A percentile compares a stretch with the other conserved stretches of the same genome.
Evolutionary conservation across 2,888 invertebrate genomes (phyloP).

Genomic region (Onthophagus sagittarius): DNA sequence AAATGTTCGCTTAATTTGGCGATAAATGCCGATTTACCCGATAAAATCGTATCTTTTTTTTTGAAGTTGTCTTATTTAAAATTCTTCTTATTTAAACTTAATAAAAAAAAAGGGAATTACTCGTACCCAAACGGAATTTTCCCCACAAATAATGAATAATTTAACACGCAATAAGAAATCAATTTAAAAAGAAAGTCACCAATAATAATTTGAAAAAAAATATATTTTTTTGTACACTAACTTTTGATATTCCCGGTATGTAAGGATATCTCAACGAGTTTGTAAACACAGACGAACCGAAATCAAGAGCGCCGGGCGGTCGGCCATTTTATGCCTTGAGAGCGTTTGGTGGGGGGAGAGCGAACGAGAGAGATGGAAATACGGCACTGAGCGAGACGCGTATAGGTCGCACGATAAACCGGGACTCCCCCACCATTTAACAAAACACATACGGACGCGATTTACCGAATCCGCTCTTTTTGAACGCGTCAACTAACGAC

Average conservation of each 20-base stretch:
- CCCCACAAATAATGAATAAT: background rate
- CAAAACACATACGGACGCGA: background rate
- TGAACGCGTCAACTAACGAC: background rate
- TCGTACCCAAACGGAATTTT: background rate
- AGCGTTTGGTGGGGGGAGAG: background rate
- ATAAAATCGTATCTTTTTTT: background rate
- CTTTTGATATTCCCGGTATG: background rate
- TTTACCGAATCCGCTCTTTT: background rate
- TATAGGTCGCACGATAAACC: background rate
- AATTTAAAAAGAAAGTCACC: too few relatives aligned
- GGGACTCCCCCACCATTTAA: background rate
- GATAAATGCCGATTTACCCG: background rate
- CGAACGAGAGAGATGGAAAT: background rate
- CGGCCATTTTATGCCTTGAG: background rate
- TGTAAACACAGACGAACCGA: background rate
- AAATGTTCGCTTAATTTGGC: background rate
- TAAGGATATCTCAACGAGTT: background rate
- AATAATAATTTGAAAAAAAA: too few relatives aligned
- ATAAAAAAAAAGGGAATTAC: too few relatives aligned
- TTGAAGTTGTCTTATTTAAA: background rate
- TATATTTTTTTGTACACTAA: background rate
- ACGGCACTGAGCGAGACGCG: background rate
- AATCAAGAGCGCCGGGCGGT: background rate
- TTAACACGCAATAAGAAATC: background rate
- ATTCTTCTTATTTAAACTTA: background rate